A percentile compares a stretch with the other conserved stretches of the same genome.
Conservation (phyloP, 2,888 invertebrate genomes). For the Colletes collaris region DNA sequence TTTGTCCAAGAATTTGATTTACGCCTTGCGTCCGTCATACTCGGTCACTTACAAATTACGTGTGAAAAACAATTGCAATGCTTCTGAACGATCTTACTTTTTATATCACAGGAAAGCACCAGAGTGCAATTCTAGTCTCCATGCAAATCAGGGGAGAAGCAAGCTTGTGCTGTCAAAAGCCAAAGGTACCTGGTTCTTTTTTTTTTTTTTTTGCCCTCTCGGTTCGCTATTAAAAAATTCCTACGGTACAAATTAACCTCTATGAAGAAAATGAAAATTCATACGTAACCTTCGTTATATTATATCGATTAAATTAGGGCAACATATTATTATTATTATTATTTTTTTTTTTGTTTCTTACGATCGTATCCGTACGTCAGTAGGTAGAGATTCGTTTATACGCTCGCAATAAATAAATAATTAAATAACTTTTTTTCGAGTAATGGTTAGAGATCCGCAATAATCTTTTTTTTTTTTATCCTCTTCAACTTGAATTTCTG, state of each 20-base stretch:
- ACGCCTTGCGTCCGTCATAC: conserved; percentile 13
- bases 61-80: conserved; percentile 49
- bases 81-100: conserved; percentile 52
- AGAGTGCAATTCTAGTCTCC: conserved; percentile 60
- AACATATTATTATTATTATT: conserved; percentile 49
- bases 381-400: conserved; percentile 79
- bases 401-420: conserved; percentile 82
- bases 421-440: conserved; percentile 79
- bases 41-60: conserved; percentile 39
- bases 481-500: conserved; percentile 66
- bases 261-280: conserved; percentile 70
- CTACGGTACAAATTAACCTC: conserved; percentile 64
- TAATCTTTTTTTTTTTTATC: conserved; percentile 67
- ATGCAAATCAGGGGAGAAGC: conserved; percentile 54
- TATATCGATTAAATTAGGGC: conserved; percentile 79
- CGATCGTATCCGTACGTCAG: conserved; percentile 72
- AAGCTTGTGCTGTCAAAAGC: conserved; percentile 65
- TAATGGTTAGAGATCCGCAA: conserved; percentile 76
- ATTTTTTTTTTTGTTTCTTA: conserved; percentile 47
- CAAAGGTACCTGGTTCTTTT: conserved; percentile 59
- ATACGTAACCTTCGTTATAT: conserved; percentile 74
- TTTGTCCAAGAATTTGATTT: conserved; percentile 46
- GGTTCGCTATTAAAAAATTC: conserved; percentile 31
- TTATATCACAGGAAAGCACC: conserved; percentile 73
- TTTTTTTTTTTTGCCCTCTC: conserved; percentile 60